Evolutionary conservation across 2,113 vertebrate species (phyloP), one percentile per base, ranked within the genome.

Genomic region (Syngnathus scovelli): DNA sequence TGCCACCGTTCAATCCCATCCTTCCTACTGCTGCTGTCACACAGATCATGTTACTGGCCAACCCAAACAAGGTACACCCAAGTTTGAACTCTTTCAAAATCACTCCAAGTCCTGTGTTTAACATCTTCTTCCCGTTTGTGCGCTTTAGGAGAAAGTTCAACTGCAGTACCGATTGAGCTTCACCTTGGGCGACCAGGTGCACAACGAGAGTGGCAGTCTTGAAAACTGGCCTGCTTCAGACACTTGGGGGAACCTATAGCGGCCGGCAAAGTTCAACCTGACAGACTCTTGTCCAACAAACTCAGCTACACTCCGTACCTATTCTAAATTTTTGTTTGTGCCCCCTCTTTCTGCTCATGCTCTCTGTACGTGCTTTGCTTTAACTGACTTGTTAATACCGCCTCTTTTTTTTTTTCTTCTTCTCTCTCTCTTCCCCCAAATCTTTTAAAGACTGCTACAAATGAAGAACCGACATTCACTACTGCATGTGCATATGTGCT

Each of bases 31-130:
- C 95, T 54, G 95, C 97, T 27, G 90, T 99, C 89, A 99, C 97
- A 65, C 97, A 99, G 87, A 93, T 99, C 83, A 87, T 99, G 83
- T 93, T 99, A 75, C 93, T 99, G 0, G 95, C 95, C 66, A 99
- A 98, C 86, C 96, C 95, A 65, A 92, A 93, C 89, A 98, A 96
- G 94, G 97, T 98, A 82, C 37, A 46, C 27, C 1, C 44, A 48
- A 15, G 13, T 33, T 33, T 33, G 2, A 33, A 33, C 27, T 33
- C 27, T 33, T 33, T 0, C 27, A 33, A 33, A 33, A 33, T 33
- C 27, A 27, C 1, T 27, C 27, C 27, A 27, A 27, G 27, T 27
- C 27, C 27, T 33, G 4, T 46, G 4, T 0, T 27, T 13, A 27
- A 27, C 52, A 55, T 48, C 27, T 27, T 19, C 1, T 51, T 37